These are phyloP conservation scores for Clarias magur DNA, from an alignment of 2,113 vertebrate genomes.

Conservation along the genomic window DNA sequence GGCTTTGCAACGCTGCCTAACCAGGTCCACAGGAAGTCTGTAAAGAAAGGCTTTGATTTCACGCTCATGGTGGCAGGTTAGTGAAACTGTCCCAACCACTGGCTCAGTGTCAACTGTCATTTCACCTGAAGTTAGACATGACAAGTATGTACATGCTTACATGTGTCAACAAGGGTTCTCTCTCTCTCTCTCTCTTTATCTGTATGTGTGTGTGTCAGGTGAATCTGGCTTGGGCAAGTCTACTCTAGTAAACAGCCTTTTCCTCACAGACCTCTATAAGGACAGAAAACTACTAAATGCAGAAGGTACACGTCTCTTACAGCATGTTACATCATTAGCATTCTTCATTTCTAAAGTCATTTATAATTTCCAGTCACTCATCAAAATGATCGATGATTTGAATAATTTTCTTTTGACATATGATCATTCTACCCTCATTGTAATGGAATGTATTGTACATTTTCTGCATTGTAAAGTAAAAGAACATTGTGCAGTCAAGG, in stretches of 20 bases:
- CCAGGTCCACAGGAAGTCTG: conserved; percentile 97
- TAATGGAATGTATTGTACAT: not conserved
- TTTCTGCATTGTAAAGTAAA: not conserved
- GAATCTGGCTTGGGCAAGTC: conserved; percentile 98
- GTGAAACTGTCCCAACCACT: not conserved
- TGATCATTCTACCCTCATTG: not conserved
- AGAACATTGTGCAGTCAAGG: not conserved
- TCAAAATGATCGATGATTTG: no score
- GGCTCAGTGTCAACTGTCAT: conserved; percentile 2
- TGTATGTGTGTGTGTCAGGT: conserved; percentile 71
- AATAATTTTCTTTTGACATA: no score
- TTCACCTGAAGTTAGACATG: not conserved
- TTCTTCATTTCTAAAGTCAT: not conserved
- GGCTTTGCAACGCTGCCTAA: conserved; percentile 96
- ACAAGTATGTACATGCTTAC: conserved; percentile 10
- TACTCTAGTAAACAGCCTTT: conserved; percentile 96
- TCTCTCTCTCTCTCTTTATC: conserved; percentile 20
- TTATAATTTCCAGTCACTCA: no score
- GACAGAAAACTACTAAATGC: conserved; percentile 96
- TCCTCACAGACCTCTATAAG: conserved; percentile 97
- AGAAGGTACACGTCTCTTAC: conserved; percentile 79
- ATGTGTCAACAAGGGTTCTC: not conserved
- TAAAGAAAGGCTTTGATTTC: conserved; percentile 99
- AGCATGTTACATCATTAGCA: not conserved
- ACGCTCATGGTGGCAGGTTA: conserved; percentile 98